These are phyloP conservation scores for Nicator chloris DNA, from an alignment of 2,113 vertebrate species.

Conservation along the genomic window DNA sequence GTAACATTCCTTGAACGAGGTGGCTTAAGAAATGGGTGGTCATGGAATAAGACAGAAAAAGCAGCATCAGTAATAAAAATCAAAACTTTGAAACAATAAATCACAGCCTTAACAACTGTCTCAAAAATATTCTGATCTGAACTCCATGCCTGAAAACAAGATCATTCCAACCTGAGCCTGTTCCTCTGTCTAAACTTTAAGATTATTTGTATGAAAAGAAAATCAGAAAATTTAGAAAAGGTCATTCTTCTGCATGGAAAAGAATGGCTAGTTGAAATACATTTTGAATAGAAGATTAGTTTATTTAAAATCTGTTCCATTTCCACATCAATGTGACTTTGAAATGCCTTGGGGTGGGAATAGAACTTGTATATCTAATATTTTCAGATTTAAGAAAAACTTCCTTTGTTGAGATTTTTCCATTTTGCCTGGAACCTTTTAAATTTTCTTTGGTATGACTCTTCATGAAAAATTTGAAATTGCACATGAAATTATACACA, in stretches of 20 bases:
- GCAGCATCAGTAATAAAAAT: neutral
- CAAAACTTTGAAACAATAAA: neutral
- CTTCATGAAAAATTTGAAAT: neutral
- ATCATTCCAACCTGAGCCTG: neutral
- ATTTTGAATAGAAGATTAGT: neutral
- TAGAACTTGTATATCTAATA: neutral
- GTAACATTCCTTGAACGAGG: neutral
- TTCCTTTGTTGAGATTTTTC: neutral
- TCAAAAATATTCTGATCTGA: neutral
- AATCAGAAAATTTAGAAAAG: neutral
- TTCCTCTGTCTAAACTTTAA: neutral
- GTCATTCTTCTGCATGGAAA: neutral
- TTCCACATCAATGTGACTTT: neutral
- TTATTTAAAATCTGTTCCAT: neutral
- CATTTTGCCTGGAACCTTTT: neutral
- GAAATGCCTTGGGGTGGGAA: neutral
- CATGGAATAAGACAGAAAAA: neutral
- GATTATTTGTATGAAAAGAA: neutral
- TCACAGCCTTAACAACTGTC: neutral
- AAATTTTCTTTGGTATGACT: neutral
- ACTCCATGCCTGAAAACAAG: neutral
- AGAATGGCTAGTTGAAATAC: neutral
- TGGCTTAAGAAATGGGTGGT: neutral
- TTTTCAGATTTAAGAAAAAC: neutral
- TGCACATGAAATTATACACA: neutral